Base-by-base conservation (phyloP, 2,888 invertebrate genomes). In the Stenichneumon culpator region DNA sequence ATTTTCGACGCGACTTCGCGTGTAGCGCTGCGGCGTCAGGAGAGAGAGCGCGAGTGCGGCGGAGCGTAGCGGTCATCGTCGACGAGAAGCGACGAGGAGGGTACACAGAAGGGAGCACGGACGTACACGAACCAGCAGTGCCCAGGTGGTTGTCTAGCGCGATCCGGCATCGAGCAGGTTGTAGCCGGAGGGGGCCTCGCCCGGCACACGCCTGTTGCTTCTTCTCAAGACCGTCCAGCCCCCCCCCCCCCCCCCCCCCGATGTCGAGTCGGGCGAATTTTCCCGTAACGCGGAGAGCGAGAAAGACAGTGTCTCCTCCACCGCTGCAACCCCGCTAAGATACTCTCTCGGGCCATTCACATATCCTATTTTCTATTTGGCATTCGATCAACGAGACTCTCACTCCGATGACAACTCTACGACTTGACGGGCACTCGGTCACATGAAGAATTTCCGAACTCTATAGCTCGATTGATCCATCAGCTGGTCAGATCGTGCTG, bases 1-100 rank as follows among this genome's bases (percentile, higher is more conserved):
- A 89, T 90, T 90, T 90, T 89, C 50, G 88, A 83, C 39, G 16
- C 39, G 63, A 63, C 63, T 32, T 11, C 28, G 44, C 81, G 60
- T 9, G 52, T 65, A 78, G 67, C 6, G 63, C 50, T 39, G 50
- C 25, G 54, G 5, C 19, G 32, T 7, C 36, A 14, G 9, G 4
- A 52, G 32, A 36, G 44, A 44, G 44, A 14, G 44, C 14, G 14
- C 11, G 44, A 44, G n/a, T 9, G 52, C n/a, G 22, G 54, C 14
- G 47, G 39, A 81, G 75, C 74, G 54, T 81, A 81, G 63, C 74
- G 81, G 63, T 75, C 69, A 63, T 63, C 75, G 69, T 28, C 63
- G 75, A 50, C 22, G 70, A 70, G 32, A 22, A 79, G 5, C 63
- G 19, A 19, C 81, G 57, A 44, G 39, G 63, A 28, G 44, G 25